Evolutionary conservation across 35 echinoderm and acorn worm species (phyloP).

Genomic region (Ophiothrix spiculata): DNA sequence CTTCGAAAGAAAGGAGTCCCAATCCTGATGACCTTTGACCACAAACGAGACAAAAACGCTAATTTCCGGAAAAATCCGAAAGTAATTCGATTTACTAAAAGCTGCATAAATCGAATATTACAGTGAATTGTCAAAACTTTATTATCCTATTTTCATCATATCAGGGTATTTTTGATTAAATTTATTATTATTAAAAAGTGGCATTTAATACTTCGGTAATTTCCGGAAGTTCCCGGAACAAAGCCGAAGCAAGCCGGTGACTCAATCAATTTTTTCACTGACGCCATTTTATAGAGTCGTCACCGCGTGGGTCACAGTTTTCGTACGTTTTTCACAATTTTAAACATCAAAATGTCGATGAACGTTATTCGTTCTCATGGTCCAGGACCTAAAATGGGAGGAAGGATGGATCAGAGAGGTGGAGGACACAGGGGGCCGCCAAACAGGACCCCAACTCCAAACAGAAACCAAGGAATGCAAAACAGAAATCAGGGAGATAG

Average conservation of each 20-base stretch:
- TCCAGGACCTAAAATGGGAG: slow-evolving; percentile 12
- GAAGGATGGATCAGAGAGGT: slow-evolving; percentile 29
- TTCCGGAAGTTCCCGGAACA: neutral
- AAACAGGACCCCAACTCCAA: neutral
- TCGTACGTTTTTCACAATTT: neutral
- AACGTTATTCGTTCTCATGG: neutral
- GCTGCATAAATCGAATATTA: too few species aligned
- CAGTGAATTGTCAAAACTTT: too few species aligned
- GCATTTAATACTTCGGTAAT: too few species aligned
- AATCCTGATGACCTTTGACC: too few species aligned
- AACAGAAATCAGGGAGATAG: neutral
- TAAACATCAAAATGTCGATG: neutral
- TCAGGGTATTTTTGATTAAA: too few species aligned
- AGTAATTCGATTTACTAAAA: too few species aligned
- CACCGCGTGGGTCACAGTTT: neutral
- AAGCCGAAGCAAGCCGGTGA: neutral
- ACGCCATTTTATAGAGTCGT: neutral
- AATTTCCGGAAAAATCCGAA: too few species aligned
- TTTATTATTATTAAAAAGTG: too few species aligned
- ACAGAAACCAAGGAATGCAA: neutral
- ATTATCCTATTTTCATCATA: too few species aligned
- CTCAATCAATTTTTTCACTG: neutral
- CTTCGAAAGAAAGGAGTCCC: too few species aligned
- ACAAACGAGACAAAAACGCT: too few species aligned
- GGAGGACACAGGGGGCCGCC: slow-evolving; percentile 18